Base-by-base conservation (phyloP, 2,113 vertebrate genomes). In the Brienomyrus longianalis region DNA sequence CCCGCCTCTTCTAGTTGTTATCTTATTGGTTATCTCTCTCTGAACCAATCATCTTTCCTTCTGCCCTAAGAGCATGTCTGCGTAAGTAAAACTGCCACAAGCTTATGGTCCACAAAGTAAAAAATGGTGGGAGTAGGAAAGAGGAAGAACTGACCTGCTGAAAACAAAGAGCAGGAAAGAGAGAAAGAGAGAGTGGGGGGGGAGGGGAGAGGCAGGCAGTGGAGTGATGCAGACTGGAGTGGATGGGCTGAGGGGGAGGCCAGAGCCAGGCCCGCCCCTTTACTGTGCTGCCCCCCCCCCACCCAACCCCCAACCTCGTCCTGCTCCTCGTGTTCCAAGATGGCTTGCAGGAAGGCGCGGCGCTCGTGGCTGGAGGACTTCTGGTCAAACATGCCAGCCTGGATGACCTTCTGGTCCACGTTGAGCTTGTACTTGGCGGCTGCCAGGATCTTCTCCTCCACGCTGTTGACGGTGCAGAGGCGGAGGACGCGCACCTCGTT, bases 361-460 rank as follows among this genome's bases (percentile, higher is more conserved):
- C 98, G 95, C 94, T 99, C 98, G 0, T 99, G 97, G 94, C 98
- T 99, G 7, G 98, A 99, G 0, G 98, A 99, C 70, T 99, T 99
- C 95, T 99, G 98, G 93, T 99, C 98, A 0, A 99, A 99, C 98
- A 99, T 99, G 17, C 98, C 98, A 0, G 98, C 98, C 89, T 99
- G 98, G 94, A 99, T 99, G 21, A 99, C 98, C 83, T 99, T 99
- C 93, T 99, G 98, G 89, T 99, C 98, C 9, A 98, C 97, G 0
- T 98, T 99, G 1, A 97, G 95, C 88, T 97, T 97, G 93, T 98
- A 98, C 47, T 98, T 98, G 91, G 98, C 97, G 0, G 97, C 98
- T 0, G 98, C 97, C 54, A 99, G 93, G 66, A 98, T 98, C 92
- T 99, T 98, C 91, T 98, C 97, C 90, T 98, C 97, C 86, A 98